These are phyloP conservation scores for Camponotus pennsylvanicus DNA, from an alignment of 1,140 invertebrate genomes.

Conservation along the genomic window DNA sequence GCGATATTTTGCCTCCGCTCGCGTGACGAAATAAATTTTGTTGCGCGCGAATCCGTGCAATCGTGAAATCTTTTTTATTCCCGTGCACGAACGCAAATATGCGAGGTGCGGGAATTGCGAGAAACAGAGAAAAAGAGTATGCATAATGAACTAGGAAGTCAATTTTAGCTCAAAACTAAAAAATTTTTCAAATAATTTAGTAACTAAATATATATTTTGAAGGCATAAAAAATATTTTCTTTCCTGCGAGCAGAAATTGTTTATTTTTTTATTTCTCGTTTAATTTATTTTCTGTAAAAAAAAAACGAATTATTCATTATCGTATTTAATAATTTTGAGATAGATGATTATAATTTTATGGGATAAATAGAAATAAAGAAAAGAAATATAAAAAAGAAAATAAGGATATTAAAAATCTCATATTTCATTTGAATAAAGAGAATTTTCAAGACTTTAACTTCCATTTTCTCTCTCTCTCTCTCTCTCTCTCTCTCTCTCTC, in stretches of 20 bases:
- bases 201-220: slow-evolving; percentile 9
- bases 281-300: not conserved
- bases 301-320: not conserved
- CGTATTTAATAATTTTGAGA: not conserved
- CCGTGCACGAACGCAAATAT: slow-evolving; percentile 32
- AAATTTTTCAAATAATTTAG: slow-evolving; percentile 24
- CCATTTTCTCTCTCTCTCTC: too few species aligned
- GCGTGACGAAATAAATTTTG: slow-evolving; percentile 60
- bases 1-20: slow-evolving; percentile 52
- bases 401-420: not conserved
- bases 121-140: not conserved
- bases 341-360: not conserved
- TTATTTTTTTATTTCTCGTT: not conserved
- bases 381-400: not conserved
- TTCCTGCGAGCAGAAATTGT: not conserved
- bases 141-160: not conserved
- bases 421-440: not conserved
- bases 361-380: not conserved
- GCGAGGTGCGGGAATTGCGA: slow-evolving; percentile 1
- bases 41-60: slow-evolving; percentile 49
- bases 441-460: not conserved
- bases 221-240: not conserved
- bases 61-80: slow-evolving; percentile 47
- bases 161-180: not conserved
- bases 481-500: not conserved